Evolutionary conservation across 2,888 invertebrate species (phyloP).

Genomic region (Ormyrus rosae): DNA sequence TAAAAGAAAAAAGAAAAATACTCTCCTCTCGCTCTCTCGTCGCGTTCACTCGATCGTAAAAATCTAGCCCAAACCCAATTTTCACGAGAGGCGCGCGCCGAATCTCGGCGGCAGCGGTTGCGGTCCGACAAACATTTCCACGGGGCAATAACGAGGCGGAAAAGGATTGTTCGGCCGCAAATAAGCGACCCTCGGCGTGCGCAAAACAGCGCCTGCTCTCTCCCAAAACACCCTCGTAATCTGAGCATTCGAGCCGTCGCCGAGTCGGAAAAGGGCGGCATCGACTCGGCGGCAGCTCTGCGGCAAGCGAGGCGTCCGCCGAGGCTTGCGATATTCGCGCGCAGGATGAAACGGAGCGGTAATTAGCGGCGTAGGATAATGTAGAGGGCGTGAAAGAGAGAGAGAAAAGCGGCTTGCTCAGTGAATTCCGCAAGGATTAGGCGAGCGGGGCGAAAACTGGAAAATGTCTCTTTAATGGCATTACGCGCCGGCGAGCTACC

Average conservation of each 20-base stretch:
- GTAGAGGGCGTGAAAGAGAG: slow-evolving; percentile 54
- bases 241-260: neutral
- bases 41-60: neutral
- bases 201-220: slow-evolving; percentile 16
- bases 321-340: slow-evolving; percentile 55
- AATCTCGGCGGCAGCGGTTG: neutral
- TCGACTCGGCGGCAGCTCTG: neutral
- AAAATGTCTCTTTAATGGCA: slow-evolving; percentile 73
- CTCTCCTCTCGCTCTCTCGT: too few relatives aligned
- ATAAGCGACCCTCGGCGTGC: slow-evolving; percentile 8
- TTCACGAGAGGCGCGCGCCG: neutral
- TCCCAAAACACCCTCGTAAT: too few relatives aligned
- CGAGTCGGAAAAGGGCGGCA: slow-evolving; percentile 17
- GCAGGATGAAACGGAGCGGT: slow-evolving; percentile 70
- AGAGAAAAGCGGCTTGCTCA: slow-evolving; percentile 71
- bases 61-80: neutral
- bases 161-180: neutral
- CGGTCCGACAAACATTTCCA: too few relatives aligned
- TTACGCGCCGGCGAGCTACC: slow-evolving; percentile 42
- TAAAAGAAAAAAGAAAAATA: slow-evolving; percentile 3
- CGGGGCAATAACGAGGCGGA: too few relatives aligned
- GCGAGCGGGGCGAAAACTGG: slow-evolving; percentile 72
- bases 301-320: neutral
- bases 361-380: slow-evolving; percentile 68
- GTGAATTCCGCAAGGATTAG: slow-evolving; percentile 70